phyloP scores from a whole-genome alignment of 2,797 vertebrate species.

The Rousettus madagascariensis region DNA sequence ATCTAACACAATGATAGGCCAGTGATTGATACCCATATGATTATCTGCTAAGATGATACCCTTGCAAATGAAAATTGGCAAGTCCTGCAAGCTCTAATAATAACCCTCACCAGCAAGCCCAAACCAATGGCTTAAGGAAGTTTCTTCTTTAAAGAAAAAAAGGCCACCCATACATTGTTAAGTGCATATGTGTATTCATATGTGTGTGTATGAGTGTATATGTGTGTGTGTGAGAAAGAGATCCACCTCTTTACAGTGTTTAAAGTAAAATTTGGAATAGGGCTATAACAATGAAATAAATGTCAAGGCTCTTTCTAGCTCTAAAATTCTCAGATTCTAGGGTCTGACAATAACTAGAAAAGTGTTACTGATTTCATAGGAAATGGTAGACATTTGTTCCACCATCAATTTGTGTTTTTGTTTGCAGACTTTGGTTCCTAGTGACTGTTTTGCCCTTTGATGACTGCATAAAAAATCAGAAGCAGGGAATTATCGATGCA shows the following conservation, averaged over 20 bases:
- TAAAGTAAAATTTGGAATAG: slow-evolving; percentile 24
- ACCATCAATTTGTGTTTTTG: neutral
- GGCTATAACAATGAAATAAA: neutral
- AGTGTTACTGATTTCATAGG: neutral
- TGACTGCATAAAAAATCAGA: neutral
- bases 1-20: slow-evolving; percentile 64
- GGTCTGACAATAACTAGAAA: neutral
- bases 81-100: slow-evolving; percentile 64
- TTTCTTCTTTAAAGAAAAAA: slow-evolving; percentile 52
- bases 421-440: neutral
- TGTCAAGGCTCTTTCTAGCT: neutral
- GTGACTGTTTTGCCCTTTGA: neutral
- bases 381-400: neutral
- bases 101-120: slow-evolving; percentile 48
- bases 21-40: slow-evolving; percentile 70
- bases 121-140: slow-evolving; percentile 42
- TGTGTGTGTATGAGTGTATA: neutral
- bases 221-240: neutral
- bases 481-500: neutral
- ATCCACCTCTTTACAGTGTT: neutral
- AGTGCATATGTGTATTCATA: neutral
- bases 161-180: neutral
- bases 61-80: slow-evolving; percentile 68
- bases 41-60: slow-evolving; percentile 72
- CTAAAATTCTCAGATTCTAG: slow-evolving; percentile 38